Conservation (phyloP, 2,888 invertebrate genomes). For the Cinara cedri region DNA sequence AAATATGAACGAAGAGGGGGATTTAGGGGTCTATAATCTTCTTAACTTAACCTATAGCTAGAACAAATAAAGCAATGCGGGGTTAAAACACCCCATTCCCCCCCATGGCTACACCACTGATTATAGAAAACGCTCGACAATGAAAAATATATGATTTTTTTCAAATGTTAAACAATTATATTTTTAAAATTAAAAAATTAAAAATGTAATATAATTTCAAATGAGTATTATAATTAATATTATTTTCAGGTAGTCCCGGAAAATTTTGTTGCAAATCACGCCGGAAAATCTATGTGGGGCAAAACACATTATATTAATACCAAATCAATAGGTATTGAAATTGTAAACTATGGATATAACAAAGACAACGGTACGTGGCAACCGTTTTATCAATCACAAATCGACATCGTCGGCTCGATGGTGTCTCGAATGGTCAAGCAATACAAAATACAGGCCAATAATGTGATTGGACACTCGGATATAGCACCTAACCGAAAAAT, state of each 20-base stretch:
- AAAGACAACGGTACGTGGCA: neutral
- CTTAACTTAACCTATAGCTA: too few relatives aligned
- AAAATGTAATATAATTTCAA: too few relatives aligned
- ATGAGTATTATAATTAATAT: neutral
- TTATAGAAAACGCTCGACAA: too few relatives aligned
- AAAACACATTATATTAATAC: neutral
- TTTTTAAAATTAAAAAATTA: too few relatives aligned
- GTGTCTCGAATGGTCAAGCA: conserved; percentile 1
- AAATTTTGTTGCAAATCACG: neutral
- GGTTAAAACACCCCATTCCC: too few relatives aligned
- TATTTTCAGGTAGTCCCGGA: conserved; percentile 6
- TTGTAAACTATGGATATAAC: neutral
- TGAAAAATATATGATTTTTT: too few relatives aligned
- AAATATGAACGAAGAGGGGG: too few relatives aligned
- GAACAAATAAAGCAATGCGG: too few relatives aligned
- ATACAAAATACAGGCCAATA: neutral
- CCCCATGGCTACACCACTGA: too few relatives aligned
- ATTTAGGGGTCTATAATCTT: too few relatives aligned
- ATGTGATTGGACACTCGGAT: neutral
- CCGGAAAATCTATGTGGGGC: neutral
- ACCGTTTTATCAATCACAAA: neutral
- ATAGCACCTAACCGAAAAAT: neutral
- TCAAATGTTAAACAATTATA: too few relatives aligned
- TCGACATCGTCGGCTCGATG: neutral
- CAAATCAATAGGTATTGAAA: conserved; percentile 14